Base-by-base conservation (phyloP, 2,113 vertebrate species). In the Nyctibius bracteatus region DNA sequence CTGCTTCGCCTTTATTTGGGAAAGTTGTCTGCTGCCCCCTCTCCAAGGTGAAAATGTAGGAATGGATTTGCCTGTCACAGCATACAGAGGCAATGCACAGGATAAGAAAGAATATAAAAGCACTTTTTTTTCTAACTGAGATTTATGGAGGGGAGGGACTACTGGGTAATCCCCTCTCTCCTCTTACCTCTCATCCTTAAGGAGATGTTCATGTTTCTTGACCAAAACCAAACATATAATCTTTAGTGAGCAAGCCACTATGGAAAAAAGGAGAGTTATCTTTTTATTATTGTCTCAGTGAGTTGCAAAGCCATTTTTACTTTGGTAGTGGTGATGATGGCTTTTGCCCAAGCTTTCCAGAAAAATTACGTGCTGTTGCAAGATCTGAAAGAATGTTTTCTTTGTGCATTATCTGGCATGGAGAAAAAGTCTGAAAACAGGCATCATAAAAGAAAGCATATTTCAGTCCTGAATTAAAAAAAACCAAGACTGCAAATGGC, bases 301-400 rank as follows among this genome's bases (percentile, higher is more conserved):
- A 79, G 44, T 30, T 81, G 61, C 43, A 93, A 67, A 88, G 24
- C 30, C 52, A 39, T 78, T 92, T 86, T 79, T 51, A 41, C 18
- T 82, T 73, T 86, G 19, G 43, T 80, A 61, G 39, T 57, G 28
- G 39, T 63, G 77, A 72, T 73, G 58, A 81, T 20, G 20, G 55
- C 61, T 81, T 89, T 72, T 18, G 12, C 43, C 37, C 44, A 82
- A 28, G 49, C 39, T 80, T 85, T 71, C 61, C 62, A 61, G 62
- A 93, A 79, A 92, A 87, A 90, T 27, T 61, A 51, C 54, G 39
- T 72, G 58, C 44, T 68, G 30, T 52, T 63, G 71, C n/a, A 90
- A 75, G 44, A 44, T 57, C 31, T 59, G 74, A 82, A 74, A 93
- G 52, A 95, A 85, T 18, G 13, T 20, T 75, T 95, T 87, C 88